phyloP scores from a whole-genome alignment of 2,113 vertebrate genomes.

The Dromiciops gliroides region DNA sequence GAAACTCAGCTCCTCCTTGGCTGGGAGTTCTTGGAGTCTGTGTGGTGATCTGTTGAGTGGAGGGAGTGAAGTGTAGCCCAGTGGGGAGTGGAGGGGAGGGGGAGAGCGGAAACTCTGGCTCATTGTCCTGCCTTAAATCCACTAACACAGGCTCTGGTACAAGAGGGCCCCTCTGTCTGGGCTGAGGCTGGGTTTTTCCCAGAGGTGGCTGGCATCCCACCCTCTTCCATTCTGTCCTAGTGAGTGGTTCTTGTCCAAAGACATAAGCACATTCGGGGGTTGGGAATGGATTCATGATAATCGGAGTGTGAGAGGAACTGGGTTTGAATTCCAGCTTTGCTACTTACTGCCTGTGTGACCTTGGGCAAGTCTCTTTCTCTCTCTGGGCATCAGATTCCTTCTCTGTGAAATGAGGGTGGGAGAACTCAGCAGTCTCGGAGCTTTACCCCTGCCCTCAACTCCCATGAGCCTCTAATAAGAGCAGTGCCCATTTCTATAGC shows the following conservation, averaged over 20 bases:
- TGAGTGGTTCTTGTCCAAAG: not conserved
- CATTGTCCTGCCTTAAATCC: not conserved
- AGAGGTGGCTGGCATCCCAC: not conserved
- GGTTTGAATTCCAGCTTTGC: not conserved
- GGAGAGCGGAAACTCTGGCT: not conserved
- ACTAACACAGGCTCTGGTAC: not conserved
- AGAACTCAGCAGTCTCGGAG: not conserved
- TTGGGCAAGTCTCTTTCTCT: not conserved
- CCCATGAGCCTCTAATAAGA: too few relatives aligned
- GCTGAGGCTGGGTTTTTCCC: not conserved
- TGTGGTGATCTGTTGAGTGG: not conserved
- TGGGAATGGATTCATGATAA: not conserved
- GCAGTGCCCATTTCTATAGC: too few relatives aligned
- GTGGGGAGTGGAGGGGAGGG: not conserved
- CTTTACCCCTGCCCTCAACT: too few relatives aligned
- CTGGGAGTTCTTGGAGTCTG: not conserved
- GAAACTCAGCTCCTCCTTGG: not conserved
- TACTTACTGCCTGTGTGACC: not conserved
- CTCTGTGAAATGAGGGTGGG: not conserved
- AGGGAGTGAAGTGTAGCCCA: not conserved
- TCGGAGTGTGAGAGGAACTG: not conserved
- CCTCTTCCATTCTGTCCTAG: not conserved
- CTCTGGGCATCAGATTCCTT: not conserved
- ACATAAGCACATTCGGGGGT: not conserved
- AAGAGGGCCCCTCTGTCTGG: not conserved